Percentiles rank a stretch among this genome's conserved stretches.
These are phyloP conservation scores for Chrysopa pallens DNA, from an alignment of 1,140 invertebrate genomes.

Conservation along the genomic window DNA sequence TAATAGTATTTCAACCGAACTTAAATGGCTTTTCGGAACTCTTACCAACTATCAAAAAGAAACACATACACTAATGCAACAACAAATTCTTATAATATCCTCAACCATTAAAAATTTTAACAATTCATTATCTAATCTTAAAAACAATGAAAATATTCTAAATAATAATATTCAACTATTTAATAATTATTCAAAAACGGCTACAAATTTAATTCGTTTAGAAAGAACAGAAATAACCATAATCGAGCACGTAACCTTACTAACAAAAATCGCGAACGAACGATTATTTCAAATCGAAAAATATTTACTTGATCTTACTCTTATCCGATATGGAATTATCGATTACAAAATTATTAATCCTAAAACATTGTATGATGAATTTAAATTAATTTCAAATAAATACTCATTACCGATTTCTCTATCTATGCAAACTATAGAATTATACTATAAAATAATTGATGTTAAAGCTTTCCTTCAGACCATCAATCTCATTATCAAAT, in stretches of 20 bases:
- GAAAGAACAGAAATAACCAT: constrained; percentile 1
- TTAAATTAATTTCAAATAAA: not conserved
- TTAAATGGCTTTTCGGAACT: constrained; percentile 14
- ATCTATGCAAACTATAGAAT: no score
- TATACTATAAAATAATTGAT: no score
- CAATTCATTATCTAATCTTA: constrained; percentile 1
- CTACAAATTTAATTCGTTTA: constrained; percentile 4
- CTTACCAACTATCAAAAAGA: constrained; percentile 7
- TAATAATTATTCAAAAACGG: constrained; percentile 1
- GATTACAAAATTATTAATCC: not conserved
- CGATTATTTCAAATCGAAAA: not conserved
- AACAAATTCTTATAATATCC: constrained; percentile 7
- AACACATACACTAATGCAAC: constrained; percentile 9
- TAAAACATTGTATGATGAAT: not conserved
- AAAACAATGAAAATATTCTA: not conserved
- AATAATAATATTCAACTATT: constrained; percentile 1
- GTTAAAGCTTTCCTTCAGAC: no score
- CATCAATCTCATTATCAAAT: no score
- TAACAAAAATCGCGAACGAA: constrained; percentile 7
- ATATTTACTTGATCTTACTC: not conserved
- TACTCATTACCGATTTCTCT: not conserved
- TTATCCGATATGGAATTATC: not conserved
- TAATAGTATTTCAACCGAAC: constrained; percentile 8
- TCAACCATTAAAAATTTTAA: constrained; percentile 7
- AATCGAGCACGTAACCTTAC: constrained; percentile 1